Evolutionary conservation across 2,113 vertebrate genomes (phyloP).

Genomic region (Butorides virescens): DNA sequence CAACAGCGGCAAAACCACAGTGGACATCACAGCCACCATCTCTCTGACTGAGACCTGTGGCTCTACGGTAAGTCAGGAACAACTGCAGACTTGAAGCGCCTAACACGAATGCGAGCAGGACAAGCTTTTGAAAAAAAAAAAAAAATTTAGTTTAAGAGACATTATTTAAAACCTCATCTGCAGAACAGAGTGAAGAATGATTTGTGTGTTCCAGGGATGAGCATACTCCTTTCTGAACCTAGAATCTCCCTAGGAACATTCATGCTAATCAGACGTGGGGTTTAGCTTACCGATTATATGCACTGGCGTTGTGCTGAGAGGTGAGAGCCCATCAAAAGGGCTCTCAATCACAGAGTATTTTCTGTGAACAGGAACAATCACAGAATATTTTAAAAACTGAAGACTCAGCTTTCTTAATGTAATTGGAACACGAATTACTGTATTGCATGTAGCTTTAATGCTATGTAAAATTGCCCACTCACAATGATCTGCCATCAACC

Average conservation of each 20-base stretch:
- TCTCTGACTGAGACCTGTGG: background rate
- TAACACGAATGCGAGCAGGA: background rate
- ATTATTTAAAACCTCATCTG: background rate
- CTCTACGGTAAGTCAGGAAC: background rate
- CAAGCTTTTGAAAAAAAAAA: background rate
- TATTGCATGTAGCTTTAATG: background rate
- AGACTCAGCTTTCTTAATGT: background rate
- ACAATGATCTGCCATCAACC: background rate
- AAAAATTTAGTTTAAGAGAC: no score
- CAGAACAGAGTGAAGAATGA: background rate
- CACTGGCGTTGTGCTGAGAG: background rate
- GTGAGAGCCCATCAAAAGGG: background rate
- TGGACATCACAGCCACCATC: background rate
- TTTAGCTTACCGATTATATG: background rate
- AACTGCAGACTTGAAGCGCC: background rate
- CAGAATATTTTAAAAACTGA: background rate
- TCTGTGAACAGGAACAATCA: background rate
- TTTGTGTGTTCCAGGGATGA: background rate
- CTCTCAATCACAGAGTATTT: background rate
- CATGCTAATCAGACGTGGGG: rapidly evolving
- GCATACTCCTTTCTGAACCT: background rate
- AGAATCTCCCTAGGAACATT: background rate
- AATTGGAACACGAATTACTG: background rate
- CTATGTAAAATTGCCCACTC: background rate
- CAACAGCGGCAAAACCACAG: background rate